Percentiles rank a stretch among this genome's conserved stretches.
Conservation (phyloP, 2,888 invertebrate genomes). For the Diadromus collaris region DNA sequence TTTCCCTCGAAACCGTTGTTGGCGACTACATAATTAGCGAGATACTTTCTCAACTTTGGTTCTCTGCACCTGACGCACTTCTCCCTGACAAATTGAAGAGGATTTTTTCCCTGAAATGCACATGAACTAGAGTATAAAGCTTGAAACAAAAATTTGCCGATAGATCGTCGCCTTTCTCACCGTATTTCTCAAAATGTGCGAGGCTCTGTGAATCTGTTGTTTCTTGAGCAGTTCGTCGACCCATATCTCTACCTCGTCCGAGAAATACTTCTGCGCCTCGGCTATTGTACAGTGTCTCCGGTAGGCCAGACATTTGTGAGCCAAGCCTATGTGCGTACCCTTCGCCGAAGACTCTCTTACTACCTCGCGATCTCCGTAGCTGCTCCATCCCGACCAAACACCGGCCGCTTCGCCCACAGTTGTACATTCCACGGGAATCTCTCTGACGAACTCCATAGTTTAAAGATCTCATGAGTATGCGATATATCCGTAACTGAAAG, state of each 20-base stretch:
- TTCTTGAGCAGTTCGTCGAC: slow-evolving; percentile 83
- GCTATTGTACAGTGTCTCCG: slow-evolving; percentile 82
- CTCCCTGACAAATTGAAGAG: slow-evolving; percentile 82
- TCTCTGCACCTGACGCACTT: slow-evolving; percentile 84
- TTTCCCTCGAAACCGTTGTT: slow-evolving; percentile 77
- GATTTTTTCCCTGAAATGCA: slow-evolving; percentile 80
- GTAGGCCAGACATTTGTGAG: slow-evolving; percentile 82
- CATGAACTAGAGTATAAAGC: slow-evolving; percentile 24
- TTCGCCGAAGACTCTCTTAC: slow-evolving; percentile 86
- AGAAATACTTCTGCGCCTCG: slow-evolving; percentile 79
- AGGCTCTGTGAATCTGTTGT: slow-evolving; percentile 85
- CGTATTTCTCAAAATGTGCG: slow-evolving; percentile 85
- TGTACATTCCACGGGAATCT: slow-evolving; percentile 82
- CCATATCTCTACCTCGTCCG: slow-evolving; percentile 84
- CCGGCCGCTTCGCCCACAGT: slow-evolving; percentile 82
- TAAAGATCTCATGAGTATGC: slow-evolving; percentile 27
- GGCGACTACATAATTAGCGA: slow-evolving; percentile 85
- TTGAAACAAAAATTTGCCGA: background rate
- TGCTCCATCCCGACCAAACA: slow-evolving; percentile 86
- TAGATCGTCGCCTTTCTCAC: slow-evolving; percentile 67
- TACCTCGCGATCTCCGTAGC: slow-evolving; percentile 84
- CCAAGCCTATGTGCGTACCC: slow-evolving; percentile 84
- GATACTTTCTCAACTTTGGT: slow-evolving; percentile 84
- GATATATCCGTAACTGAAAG: background rate
- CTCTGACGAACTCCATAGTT: slow-evolving; percentile 67